Conservation (phyloP, 2,797 vertebrate species). For the Arctocebus calabarensis region DNA sequence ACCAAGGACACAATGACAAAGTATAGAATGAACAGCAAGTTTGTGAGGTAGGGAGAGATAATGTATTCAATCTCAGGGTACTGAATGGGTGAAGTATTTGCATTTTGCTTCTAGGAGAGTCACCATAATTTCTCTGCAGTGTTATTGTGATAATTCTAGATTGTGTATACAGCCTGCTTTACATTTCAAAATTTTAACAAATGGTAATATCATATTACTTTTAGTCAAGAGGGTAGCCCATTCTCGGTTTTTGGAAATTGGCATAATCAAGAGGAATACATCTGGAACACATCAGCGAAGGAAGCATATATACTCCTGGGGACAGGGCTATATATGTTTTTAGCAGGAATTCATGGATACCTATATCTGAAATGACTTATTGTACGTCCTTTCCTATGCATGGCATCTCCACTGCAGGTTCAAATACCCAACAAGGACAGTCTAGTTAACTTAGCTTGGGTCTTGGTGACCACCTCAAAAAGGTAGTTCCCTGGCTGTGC, state of each 20-base stretch:
- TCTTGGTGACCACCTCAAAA: background rate
- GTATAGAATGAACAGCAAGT: background rate
- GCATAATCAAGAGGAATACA: background rate
- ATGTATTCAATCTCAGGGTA: background rate
- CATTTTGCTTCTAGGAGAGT: background rate
- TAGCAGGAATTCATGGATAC: background rate
- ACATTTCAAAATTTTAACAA: conserved; percentile 35
- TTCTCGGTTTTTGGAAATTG: background rate
- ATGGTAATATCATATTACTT: background rate
- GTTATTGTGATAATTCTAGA: background rate
- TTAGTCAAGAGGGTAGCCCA: conserved; percentile 15
- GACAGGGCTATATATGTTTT: conserved; percentile 7
- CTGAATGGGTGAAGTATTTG: background rate
- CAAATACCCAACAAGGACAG: background rate
- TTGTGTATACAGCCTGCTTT: conserved; percentile 6
- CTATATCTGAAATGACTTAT: conserved; percentile 21
- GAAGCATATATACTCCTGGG: background rate
- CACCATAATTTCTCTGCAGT: background rate
- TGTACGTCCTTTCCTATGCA: background rate
- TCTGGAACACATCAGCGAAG: conserved; percentile 43
- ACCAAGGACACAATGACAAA: background rate
- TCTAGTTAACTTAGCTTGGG: background rate
- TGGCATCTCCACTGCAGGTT: background rate
- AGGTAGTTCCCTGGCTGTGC: conserved; percentile 52
- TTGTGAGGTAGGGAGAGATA: background rate